Base-by-base conservation (phyloP, 2,797 vertebrate species). In the Threskiornis aethiopicus region DNA sequence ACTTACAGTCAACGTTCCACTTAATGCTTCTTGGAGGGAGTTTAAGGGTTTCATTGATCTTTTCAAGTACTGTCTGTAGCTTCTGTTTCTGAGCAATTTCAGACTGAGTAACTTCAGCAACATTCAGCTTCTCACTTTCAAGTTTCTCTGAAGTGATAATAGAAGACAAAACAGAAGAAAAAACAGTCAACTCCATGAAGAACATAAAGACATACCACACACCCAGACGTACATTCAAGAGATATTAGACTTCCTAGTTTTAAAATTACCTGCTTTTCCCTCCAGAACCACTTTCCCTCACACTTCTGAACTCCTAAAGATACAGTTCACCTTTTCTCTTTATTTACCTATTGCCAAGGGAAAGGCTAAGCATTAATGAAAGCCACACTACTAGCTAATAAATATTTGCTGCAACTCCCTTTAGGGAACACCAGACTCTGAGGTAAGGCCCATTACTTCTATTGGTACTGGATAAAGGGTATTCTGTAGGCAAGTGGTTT, bases 51-150 rank as follows among this genome's bases (percentile, higher is more conserved):
- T 99, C 99, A 5, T 99, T 99, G 98, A 99, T 99, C 89, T 99
- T 99, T 84, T 99, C 99, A 90, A 99, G 97, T 41, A 99, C 99
- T 0, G 99, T 99, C 98, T 99, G 99, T 52, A 99, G 98, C 96
- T 99, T 99, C 97, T 99, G 99, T 76, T 99, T 99, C 98, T 99
- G 99, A 81, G 99, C 99, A 85, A 99, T 99, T 98, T 99, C 99
- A 3, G 99, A 99, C 96, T 99, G 99, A 28, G 99, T 99, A 96
- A 99, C 99, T 98, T 99, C 99, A 2, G 99, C 99, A 62, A 99
- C 99, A 7, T 99, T 99, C 89, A 99, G 98, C 91, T 99, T 99
- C 97, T 99, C 99, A 5, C 99, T 98, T 95, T 99, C 99, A 82
- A 99, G 98, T 97, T 99, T 99, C 95, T 99, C 99, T 99, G 94